These are phyloP conservation scores for Anolis carolinensis DNA, from an alignment of 2,113 vertebrate genomes.

Conservation along the genomic window DNA sequence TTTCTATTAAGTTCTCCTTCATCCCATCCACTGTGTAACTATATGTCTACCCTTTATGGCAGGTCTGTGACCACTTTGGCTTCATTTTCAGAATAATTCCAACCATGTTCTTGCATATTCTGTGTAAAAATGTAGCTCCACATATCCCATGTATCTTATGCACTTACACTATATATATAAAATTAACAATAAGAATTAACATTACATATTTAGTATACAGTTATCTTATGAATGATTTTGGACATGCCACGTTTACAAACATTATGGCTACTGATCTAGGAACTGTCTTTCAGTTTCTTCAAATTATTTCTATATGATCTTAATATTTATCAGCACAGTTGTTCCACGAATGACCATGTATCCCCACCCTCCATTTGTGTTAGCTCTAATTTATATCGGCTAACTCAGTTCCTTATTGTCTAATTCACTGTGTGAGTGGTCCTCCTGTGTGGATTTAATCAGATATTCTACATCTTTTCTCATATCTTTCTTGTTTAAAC, in stretches of 20 bases:
- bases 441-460: not conserved
- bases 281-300: too few species aligned
- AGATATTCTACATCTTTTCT: not conserved
- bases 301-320: too few species aligned
- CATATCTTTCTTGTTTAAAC: not conserved
- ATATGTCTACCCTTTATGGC: too few species aligned
- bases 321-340: too few species aligned
- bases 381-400: not conserved
- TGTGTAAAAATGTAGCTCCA: not conserved
- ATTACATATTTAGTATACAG: not conserved
- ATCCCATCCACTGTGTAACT: too few species aligned
- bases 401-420: not conserved
- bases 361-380: not conserved
- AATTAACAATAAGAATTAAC: not conserved
- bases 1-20: too few species aligned
- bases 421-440: not conserved
- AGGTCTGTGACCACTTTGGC: too few species aligned
- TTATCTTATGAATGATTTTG: not conserved
- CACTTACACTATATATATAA: not conserved
- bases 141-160: not conserved
- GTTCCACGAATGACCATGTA: too few species aligned
- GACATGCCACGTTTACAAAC: not conserved
- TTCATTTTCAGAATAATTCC: too few species aligned
- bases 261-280: too few species aligned
- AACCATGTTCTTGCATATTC: not conserved